A percentile compares a stretch with the other conserved stretches of the same genome.
phyloP scores from a whole-genome alignment of 1,140 invertebrate genomes.

The Drosophila cardini region DNA sequence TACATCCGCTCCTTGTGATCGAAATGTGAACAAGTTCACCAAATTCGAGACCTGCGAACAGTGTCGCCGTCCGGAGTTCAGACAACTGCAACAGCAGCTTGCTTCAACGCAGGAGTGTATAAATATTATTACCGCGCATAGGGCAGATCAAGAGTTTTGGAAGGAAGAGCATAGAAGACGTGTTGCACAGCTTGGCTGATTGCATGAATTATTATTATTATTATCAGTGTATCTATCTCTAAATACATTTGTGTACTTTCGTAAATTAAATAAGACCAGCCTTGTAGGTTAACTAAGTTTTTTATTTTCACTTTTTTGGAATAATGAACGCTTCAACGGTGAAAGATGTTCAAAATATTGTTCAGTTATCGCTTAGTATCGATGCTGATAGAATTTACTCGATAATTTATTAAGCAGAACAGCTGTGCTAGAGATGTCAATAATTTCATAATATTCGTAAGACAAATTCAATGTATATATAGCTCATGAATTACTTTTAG shows the following conservation, averaged over 20 bases:
- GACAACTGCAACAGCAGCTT: conserved; percentile 29
- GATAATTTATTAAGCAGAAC: conserved; percentile 7
- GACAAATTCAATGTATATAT: neutral
- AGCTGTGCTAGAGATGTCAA: conserved; percentile 18
- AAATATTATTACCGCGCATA: conserved; percentile 23
- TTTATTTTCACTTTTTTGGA: conserved; percentile 9
- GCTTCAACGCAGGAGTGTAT: conserved; percentile 45
- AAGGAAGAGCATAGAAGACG: conserved; percentile 32
- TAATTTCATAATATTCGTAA: neutral
- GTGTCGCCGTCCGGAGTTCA: conserved; percentile 52
- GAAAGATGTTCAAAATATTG: neutral
- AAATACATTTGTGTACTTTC: neutral
- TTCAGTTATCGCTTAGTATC: neutral
- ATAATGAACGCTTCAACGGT: neutral
- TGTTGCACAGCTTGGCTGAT: conserved; percentile 29
- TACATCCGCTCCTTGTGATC: conserved; percentile 69
- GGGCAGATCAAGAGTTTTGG: conserved; percentile 33
- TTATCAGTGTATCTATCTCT: neutral
- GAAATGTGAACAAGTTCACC: conserved; percentile 72
- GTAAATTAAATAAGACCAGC: conserved; percentile 3
- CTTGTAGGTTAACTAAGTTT: neutral
- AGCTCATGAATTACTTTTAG: neutral
- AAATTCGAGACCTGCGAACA: conserved; percentile 60
- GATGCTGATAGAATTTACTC: conserved; percentile 23
- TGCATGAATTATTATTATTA: neutral